Percentiles rank a stretch among this genome's conserved stretches.
phyloP scores from a whole-genome alignment of 1,140 invertebrate species.

The Antheraea pernyi region DNA sequence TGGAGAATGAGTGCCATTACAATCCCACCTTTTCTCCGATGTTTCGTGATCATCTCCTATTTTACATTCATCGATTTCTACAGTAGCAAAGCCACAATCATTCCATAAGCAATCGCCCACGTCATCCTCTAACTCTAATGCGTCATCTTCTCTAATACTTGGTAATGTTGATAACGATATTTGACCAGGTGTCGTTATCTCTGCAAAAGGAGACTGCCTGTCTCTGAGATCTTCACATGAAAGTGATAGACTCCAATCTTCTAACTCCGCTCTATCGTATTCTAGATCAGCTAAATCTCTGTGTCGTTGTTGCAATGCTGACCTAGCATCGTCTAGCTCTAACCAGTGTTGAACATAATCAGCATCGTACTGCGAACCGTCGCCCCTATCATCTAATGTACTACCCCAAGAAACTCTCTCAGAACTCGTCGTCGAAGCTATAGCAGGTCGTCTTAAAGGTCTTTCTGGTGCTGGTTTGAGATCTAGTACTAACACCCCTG shows the following conservation, averaged over 20 bases:
- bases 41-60: slow-evolving; percentile 59
- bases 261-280: slow-evolving; percentile 87
- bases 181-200: slow-evolving; percentile 78
- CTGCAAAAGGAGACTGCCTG: slow-evolving; percentile 72
- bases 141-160: slow-evolving; percentile 86
- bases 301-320: slow-evolving; percentile 83
- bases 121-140: slow-evolving; percentile 86
- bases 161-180: slow-evolving; percentile 83
- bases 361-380: slow-evolving; percentile 84
- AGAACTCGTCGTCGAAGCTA: slow-evolving; percentile 70
- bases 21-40: slow-evolving; percentile 77
- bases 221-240: slow-evolving; percentile 84
- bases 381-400: slow-evolving; percentile 77
- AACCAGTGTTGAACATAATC: slow-evolving; percentile 89
- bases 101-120: slow-evolving; percentile 88
- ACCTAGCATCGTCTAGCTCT: slow-evolving; percentile 84
- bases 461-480: slow-evolving; percentile 71
- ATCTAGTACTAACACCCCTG: slow-evolving; percentile 80
- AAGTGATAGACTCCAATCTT: slow-evolving; percentile 88
- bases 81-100: slow-evolving; percentile 70
- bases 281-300: slow-evolving; percentile 84
- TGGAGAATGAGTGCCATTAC: slow-evolving; percentile 78
- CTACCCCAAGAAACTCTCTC: slow-evolving; percentile 80
- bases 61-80: slow-evolving; percentile 72
- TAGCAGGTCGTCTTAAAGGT: slow-evolving; percentile 58